Base-by-base conservation (phyloP, 2,797 vertebrate species). In the Thamnophis elegans region DNA sequence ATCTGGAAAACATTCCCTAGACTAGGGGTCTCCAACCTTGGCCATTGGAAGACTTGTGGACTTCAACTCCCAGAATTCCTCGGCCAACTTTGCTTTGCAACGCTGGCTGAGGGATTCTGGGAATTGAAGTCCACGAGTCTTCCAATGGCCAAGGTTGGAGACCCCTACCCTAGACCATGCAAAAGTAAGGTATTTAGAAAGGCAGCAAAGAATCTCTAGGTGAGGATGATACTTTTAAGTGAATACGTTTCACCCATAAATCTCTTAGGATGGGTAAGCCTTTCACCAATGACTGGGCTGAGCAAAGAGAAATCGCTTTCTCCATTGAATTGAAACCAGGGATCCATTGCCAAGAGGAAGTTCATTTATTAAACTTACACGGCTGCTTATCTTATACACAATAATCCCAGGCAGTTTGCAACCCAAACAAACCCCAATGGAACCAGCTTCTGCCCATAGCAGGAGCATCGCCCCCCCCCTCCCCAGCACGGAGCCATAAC, bases 391-490 rank as follows among this genome's bases (percentile, higher is more conserved):
- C 36, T 82, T 47, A 25, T 12, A 12, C 11, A 22, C 36, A 25
- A 25, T 25, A 4, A 82, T 22, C 73, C 73, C 36, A 82, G 36
- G 36, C 20, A 42, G 73, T 25, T 82, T 1, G 4, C 36, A 47
- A 12, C 73, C 73, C 9, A 25, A 82, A 25, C 73, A 82, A 47
- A 47, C 36, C 4, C 12, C 36, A 82, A 47, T 2, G 25, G 36
- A 42, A 82, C 20, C 20, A 82, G 73, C 36, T 42, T 42, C 73
- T 82, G 36, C 9, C 0, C 20, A 22, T 4, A 42, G 18, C 36
- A 78, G 73, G 32, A 42, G 36, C 73, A 22, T 42, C 68, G 0
- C 3, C 18, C 42, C 1, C 0, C 0, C 8, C 0, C 68, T 22
- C 68, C 18, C 18, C 18, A 78, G 18, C 32, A 47, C 5, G 36